phyloP scores from a whole-genome alignment of 2,113 vertebrate genomes.

The Cheirogaleus medius region DNA sequence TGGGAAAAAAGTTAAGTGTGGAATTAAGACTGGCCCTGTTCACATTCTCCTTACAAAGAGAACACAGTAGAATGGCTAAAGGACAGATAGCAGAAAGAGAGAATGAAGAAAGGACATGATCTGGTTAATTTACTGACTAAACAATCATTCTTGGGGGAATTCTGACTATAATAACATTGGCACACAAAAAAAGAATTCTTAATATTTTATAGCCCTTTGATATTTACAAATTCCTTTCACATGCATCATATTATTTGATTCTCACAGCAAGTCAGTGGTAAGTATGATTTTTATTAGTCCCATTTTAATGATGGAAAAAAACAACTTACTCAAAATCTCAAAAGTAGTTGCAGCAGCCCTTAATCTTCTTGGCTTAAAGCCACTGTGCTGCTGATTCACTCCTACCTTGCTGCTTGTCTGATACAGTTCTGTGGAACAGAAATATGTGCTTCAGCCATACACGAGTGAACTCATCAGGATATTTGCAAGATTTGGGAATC shows the following conservation, averaged over 20 bases:
- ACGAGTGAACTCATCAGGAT: background rate
- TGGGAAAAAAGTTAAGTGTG: background rate
- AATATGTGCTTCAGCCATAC: background rate
- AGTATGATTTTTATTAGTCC: background rate
- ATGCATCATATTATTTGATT: background rate
- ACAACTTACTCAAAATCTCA: background rate
- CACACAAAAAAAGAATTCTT: background rate
- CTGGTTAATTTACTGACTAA: background rate
- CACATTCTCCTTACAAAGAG: background rate
- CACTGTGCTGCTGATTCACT: background rate
- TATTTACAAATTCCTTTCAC: background rate
- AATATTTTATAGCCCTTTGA: background rate
- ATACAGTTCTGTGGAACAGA: background rate
- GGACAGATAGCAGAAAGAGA: background rate
- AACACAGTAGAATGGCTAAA: background rate
- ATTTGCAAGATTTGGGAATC: background rate
- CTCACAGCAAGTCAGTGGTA: background rate
- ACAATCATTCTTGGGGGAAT: background rate
- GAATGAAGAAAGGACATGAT: background rate
- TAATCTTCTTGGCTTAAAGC: background rate
- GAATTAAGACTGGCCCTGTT: background rate
- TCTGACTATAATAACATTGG: background rate
- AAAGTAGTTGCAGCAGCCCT: background rate
- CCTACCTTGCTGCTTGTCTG: background rate
- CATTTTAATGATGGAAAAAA: background rate